Evolutionary conservation across 2,113 vertebrate species (phyloP).

Genomic region (Zingel zingel): DNA sequence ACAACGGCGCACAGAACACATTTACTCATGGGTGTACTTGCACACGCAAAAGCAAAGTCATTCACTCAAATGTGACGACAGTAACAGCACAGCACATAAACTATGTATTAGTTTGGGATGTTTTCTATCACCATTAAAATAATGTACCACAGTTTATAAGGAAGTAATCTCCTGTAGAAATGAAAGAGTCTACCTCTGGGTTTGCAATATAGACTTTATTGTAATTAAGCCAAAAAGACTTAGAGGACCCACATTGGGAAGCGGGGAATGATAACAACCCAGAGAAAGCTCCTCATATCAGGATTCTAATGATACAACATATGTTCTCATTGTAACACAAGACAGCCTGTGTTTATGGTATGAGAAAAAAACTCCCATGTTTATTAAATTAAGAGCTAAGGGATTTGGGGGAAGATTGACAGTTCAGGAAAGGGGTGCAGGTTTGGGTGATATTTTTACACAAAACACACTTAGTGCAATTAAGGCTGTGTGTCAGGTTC

Average conservation of each 20-base stretch:
- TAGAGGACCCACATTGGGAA: conserved; percentile 38
- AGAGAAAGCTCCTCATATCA: conserved; percentile 59
- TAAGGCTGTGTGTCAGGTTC: conserved; percentile 78
- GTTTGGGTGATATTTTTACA: conserved; percentile 86
- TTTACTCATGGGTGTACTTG: conserved; percentile 29
- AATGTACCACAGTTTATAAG: conserved; percentile 15
- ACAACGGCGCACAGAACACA: conserved; percentile 62
- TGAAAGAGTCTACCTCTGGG: conserved; percentile 31
- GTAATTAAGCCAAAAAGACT: conserved; percentile 55
- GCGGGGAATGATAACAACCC: conserved; percentile 59
- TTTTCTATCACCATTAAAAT: conserved; percentile 27
- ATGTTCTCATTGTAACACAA: conserved; percentile 82
- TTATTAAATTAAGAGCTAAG: conserved; percentile 84
- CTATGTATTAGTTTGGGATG: not conserved
- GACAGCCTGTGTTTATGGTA: conserved; percentile 76
- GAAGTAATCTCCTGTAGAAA: conserved; percentile 27
- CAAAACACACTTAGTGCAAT: conserved; percentile 88
- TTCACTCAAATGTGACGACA: conserved; percentile 26
- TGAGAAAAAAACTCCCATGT: conserved; percentile 73
- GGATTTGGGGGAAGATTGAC: conserved; percentile 81
- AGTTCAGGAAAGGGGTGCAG: conserved; percentile 83
- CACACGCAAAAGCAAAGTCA: conserved; percentile 24
- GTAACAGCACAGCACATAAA: not conserved
- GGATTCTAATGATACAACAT: conserved; percentile 80
- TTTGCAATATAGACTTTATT: conserved; percentile 41